Evolutionary conservation across 2,888 invertebrate genomes (phyloP).

Genomic region (Ophraella communa): DNA sequence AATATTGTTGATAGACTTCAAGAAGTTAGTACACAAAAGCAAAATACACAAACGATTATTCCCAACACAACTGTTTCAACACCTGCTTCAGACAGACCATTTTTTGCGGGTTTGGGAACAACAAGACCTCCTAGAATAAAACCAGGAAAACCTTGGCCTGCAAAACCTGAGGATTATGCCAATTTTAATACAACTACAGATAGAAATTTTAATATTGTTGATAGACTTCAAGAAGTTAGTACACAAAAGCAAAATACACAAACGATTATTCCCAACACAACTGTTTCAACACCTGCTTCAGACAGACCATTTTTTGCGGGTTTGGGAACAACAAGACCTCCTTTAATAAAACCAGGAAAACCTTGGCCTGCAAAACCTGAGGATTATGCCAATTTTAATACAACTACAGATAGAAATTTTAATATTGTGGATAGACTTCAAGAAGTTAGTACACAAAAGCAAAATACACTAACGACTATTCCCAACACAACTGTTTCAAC

Average conservation of each 20-base stretch:
- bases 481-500: not conserved
- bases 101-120: constrained; percentile 12
- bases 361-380: constrained; percentile 38
- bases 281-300: not conserved
- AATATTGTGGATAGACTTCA: not conserved
- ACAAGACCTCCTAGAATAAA: constrained; percentile 32
- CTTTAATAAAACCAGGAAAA: constrained; percentile 37
- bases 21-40: too few relatives aligned
- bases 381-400: constrained; percentile 16
- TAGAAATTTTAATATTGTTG: not conserved
- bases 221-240: too few relatives aligned
- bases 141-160: constrained; percentile 40
- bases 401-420: not conserved
- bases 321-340: constrained; percentile 15
- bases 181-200: not conserved
- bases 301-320: constrained; percentile 18
- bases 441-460: not conserved
- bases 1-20: constrained; percentile 12
- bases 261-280: not conserved
- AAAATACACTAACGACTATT: not conserved
- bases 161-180: constrained; percentile 28
- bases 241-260: not conserved
- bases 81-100: constrained; percentile 7
- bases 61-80: not conserved
- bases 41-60: too few relatives aligned